phyloP scores from a whole-genome alignment of 2,888 invertebrate genomes.

The Diadromus collaris region DNA sequence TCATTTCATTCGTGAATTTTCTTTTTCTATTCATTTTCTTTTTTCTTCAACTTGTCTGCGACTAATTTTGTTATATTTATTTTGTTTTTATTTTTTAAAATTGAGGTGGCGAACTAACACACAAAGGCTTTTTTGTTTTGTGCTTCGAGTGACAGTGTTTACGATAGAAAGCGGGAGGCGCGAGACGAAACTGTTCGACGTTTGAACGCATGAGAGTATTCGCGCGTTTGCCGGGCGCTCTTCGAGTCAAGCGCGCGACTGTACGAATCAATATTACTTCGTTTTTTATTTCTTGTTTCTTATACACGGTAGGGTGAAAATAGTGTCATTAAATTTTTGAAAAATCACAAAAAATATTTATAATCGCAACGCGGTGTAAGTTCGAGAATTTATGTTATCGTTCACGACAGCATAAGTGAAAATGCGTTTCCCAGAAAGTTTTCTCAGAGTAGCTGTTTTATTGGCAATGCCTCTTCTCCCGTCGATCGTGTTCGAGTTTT shows the following conservation, averaged over 20 bases:
- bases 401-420: neutral
- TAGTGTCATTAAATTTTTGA: neutral
- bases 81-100: conserved; percentile 14
- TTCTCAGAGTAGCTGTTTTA: conserved; percentile 26
- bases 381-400: neutral
- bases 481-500: conserved; percentile 30
- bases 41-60: neutral
- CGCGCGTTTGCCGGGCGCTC: conserved; percentile 20
- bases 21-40: neutral
- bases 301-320: neutral
- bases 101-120: neutral
- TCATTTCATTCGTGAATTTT: conserved; percentile 43
- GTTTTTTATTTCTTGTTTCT: conserved; percentile 25
- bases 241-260: conserved; percentile 34
- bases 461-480: neutral
- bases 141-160: conserved; percentile 66
- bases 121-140: neutral
- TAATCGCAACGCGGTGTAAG: no score
- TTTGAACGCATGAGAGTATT: conserved; percentile 30
- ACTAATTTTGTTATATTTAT: neutral
- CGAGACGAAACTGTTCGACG: neutral
- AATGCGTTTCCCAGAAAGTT: conserved; percentile 31
- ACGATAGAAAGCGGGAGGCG: conserved; percentile 25
- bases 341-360: conserved; percentile 4
- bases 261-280: neutral